Evolutionary conservation across 2,888 invertebrate genomes (phyloP).

Genomic region (Dryocosmus kuriphilus): DNA sequence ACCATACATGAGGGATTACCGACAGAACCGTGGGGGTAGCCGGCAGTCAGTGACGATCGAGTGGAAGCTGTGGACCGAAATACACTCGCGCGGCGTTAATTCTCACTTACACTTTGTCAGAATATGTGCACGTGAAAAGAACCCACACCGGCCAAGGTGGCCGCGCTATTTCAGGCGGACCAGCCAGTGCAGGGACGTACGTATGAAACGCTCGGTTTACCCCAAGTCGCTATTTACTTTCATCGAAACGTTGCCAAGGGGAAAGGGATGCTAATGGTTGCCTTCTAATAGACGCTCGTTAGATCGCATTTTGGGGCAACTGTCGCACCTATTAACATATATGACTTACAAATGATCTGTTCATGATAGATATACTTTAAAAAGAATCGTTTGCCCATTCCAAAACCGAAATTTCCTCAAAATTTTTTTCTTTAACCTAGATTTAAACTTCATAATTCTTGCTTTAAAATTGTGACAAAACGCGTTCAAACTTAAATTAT

Average conservation of each 20-base stretch:
- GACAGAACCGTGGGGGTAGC: slow-evolving; percentile 42
- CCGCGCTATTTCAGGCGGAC: slow-evolving; percentile 55
- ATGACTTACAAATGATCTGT: background rate
- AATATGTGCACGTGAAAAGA: slow-evolving; percentile 48
- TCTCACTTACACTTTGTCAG: slow-evolving; percentile 46
- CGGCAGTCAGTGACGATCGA: slow-evolving; percentile 43
- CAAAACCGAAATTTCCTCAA: background rate
- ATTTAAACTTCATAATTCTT: too few species aligned
- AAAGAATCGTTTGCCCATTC: background rate
- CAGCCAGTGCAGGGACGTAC: slow-evolving; percentile 53
- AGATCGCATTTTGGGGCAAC: slow-evolving; percentile 4
- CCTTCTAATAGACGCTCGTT: slow-evolving; percentile 28
- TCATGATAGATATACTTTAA: background rate
- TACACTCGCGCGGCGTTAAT: slow-evolving; percentile 50
- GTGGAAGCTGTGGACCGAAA: slow-evolving; percentile 53
- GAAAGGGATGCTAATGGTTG: slow-evolving; percentile 18
- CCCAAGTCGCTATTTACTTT: slow-evolving; percentile 50
- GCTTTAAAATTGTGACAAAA: too few species aligned
- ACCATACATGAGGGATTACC: slow-evolving; percentile 24
- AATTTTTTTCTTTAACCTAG: background rate
- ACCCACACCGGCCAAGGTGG: slow-evolving; percentile 44
- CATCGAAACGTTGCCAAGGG: slow-evolving; percentile 21
- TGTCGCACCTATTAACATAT: background rate
- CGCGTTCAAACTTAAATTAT: too few species aligned
- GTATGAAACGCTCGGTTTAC: slow-evolving; percentile 47